Base-by-base conservation (phyloP, 2,888 invertebrate species). In the Taphrorychus bicolor region DNA sequence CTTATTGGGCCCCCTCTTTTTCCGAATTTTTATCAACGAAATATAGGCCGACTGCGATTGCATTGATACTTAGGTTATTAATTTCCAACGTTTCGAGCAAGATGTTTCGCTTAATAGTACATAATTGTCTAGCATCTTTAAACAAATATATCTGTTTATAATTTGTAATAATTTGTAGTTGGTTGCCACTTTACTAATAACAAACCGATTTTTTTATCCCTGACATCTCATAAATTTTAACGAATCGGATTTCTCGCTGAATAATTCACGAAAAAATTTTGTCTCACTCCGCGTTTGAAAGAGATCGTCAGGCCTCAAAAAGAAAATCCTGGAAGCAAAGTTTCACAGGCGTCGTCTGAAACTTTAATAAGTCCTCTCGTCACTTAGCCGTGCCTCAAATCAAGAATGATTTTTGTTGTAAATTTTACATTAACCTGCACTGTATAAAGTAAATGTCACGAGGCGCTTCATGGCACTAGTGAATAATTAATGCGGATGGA, bases 371-470 rank as follows among this genome's bases (percentile, higher is more conserved):
- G 11, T 45, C 45, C 5, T 11, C 45, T 45, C 45, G 45, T 45
- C 45, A 45, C 45, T 45, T 45, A 16, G 45, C 14, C 45, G 45
- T 17, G 45, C 17, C 45, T 45, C 4, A 45, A 45, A 45, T 45
- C 45, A 17, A 17, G 17, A 45, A 45, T 45, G 45, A 45, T 45
- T 16, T n/a, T 32, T 17, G 45, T 16, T 7, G 7, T 45, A 14
- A 45, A 45, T 45, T 45, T 45, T 45, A 45, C 45, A 45, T 45
- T 45, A 45, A 45, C 45, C 32, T 32, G 3, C 32, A 11, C 32
- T 32, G 32, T 32, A 32, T 32, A 32, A 11, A 32, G 32, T 32
- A 32, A 32, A 32, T 32, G 32, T 32, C 32, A 32, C 32, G 32
- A 32, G 32, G 11, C 32, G 32, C 32, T 32, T 32, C 11, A 32